A percentile compares a stretch with the other conserved stretches of the same genome.
Conservation (phyloP, 1,140 invertebrate genomes). For the Trichonephila inaurata region DNA sequence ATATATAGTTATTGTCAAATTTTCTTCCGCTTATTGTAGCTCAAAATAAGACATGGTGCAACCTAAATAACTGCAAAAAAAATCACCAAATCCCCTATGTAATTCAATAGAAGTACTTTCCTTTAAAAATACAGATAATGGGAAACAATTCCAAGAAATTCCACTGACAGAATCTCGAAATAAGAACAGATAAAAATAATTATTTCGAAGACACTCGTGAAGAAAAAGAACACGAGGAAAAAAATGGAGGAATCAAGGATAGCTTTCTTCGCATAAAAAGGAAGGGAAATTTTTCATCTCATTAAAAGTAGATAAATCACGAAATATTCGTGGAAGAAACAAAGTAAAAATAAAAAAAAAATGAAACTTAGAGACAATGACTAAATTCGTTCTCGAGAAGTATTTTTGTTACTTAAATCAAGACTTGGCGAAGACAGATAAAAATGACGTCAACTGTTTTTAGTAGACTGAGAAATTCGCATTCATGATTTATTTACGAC, state of each 20-base stretch:
- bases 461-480: too few species aligned
- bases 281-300: not conserved
- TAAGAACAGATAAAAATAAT: not conserved
- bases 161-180: not conserved
- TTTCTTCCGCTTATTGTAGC: too few species aligned
- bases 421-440: too few species aligned
- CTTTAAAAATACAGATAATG: not conserved
- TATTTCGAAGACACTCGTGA: not conserved
- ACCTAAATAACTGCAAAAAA: not conserved
- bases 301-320: slow-evolving; percentile 1
- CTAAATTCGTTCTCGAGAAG: not conserved
- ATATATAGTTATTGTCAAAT: too few species aligned
- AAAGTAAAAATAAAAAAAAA: not conserved
- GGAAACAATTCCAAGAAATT: not conserved
- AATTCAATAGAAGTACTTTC: not conserved
- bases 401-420: not conserved
- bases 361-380: not conserved
- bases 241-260: not conserved
- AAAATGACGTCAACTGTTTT: too few species aligned
- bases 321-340: not conserved
- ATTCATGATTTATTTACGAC: too few species aligned
- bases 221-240: not conserved
- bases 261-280: not conserved
- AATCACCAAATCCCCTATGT: not conserved
- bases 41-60: too few species aligned